Evolutionary conservation across 2,113 vertebrate species (phyloP), one percentile per base, ranked within the genome.

Genomic region (Crypturellus undulatus): DNA sequence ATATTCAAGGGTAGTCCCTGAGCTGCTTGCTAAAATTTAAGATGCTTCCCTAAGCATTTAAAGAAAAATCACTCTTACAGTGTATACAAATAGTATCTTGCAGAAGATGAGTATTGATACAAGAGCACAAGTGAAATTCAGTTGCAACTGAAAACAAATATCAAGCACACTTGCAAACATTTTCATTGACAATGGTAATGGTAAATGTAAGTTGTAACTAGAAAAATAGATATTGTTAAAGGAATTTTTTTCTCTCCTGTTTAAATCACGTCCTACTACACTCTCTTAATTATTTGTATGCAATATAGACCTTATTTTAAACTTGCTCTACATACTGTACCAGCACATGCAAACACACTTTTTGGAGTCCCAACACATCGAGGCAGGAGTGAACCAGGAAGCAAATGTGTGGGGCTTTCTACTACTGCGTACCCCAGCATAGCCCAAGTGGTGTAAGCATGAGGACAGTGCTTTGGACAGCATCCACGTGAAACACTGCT

Each of bases 401-500:
- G 47, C 12, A 24, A 78, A 12, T 1, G 6, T 11, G 12, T 9
- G 20, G 54, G 5, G 4, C 40, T 58, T 76, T 30, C 34, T 34
- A 47, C 19, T 4, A 11, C 25, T 9, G 14, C 64, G 58, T 12
- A 28, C 12, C 4, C 42, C 24, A 6, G 43, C 38, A 52, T 36
- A 2, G 3, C 25, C 63, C 24, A 2, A 1, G 1, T 3, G 12
- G 12, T 30, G 22, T 25, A 20, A 32, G 7, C 6, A 1, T 0
- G 4, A 68, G 62, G 51, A 60, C 26, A 20, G 3, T 0, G 1
- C 12, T 70, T 12, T 8, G 26, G 51, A 10, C 63, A 84, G 32
- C 1, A 0, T 28, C 34, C 12, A 5, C 2, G 1, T 6, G n/a
- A 38, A 5, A 11, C 30, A 7, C 15, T 34, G 12, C 17, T 54